Conservation (phyloP, 2,113 vertebrate genomes). For the Leucosticte australis region DNA sequence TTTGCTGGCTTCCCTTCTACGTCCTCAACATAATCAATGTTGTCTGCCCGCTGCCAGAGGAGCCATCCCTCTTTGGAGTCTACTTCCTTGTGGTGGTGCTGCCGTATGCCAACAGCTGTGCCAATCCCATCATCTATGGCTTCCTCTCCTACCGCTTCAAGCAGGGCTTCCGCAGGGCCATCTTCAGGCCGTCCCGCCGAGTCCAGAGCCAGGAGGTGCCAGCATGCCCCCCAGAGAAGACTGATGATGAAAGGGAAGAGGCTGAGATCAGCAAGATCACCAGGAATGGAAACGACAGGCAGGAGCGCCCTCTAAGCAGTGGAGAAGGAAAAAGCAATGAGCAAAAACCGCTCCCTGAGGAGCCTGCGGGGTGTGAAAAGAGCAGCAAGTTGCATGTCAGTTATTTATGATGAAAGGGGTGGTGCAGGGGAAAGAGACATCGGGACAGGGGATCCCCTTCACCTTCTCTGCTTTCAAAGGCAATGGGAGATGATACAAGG, state of each 20-base stretch:
- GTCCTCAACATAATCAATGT: slow-evolving; percentile 92
- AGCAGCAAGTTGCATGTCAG: slow-evolving; percentile 77
- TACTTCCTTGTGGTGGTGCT: slow-evolving; percentile 95
- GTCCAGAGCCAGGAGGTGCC: slow-evolving; percentile 80
- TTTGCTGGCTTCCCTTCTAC: slow-evolving; percentile 96
- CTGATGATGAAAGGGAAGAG: slow-evolving; percentile 58
- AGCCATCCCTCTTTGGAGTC: slow-evolving; percentile 84
- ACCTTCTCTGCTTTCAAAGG: background rate
- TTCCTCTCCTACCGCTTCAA: slow-evolving; percentile 97
- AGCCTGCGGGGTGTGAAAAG: slow-evolving; percentile 57
- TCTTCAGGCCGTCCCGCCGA: slow-evolving; percentile 83
- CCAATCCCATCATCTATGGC: slow-evolving; percentile 93
- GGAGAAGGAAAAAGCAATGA: slow-evolving; percentile 50
- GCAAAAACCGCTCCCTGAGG: slow-evolving; percentile 68
- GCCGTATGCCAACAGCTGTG: slow-evolving; percentile 94
- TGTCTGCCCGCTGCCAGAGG: slow-evolving; percentile 84
- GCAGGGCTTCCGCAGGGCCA: slow-evolving; percentile 87
- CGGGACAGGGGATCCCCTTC: background rate
- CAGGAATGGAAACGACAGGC: slow-evolving; percentile 75
- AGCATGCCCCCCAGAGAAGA: slow-evolving; percentile 24
- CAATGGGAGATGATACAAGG: background rate
- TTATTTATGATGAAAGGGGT: slow-evolving; percentile 73
- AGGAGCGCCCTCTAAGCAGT: slow-evolving; percentile 36
- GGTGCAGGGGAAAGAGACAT: background rate
- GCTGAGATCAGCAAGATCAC: slow-evolving; percentile 76